Base-by-base conservation (phyloP, 1,140 invertebrate species). In the Rhizoglyphus robini region DNA sequence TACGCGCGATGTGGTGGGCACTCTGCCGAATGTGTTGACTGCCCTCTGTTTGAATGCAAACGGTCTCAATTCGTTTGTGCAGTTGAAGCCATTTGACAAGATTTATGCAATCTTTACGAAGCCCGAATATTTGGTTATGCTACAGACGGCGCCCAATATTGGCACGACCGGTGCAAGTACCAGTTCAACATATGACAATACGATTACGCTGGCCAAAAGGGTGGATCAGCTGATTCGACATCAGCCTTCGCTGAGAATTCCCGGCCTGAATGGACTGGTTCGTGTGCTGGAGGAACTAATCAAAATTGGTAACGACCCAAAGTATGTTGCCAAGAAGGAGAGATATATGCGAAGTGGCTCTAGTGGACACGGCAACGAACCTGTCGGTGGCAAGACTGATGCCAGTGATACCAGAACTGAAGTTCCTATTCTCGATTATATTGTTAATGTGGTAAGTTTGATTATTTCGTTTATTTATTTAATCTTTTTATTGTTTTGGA, bases 61-160 rank as follows among this genome's bases (percentile, higher is more conserved):
- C 23, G 51, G 51, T 32, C 23, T 54, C 8, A 5, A 25, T 8
- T 11, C 8, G 8, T 54, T 54, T 54, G 20, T 54, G 20, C 8
- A 54, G 31, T 11, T 32, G 51, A 54, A 54, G 20, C 51, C 51
- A 11, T 54, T 54, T 54, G 51, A 54, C 8, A 54, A 54, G 20
- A 54, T 54, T 27, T 20, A 11, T 15, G 8, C 51, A 11, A 54
- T 54, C 20, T 54, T 54, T 20, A 54, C 20, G 15, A 54, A 54
- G 20, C 51, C 51, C 5, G 51, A 54, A 32, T 54, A 54, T 20
- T 11, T 54, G 51, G 15, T 23, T 23, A 54, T 27, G 8, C 51
- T 54, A 11, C 51, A 54, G 20, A 20, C 8, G 18, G 36, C 18
- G 36, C n/a, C n/a, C n/a, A n/a, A n/a, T n/a, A n/a, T n/a, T n/a